Percentiles rank a stretch among this genome's conserved stretches.
Evolutionary conservation across 2,888 invertebrate species (phyloP).

Genomic region (Diarsia mendica): DNA sequence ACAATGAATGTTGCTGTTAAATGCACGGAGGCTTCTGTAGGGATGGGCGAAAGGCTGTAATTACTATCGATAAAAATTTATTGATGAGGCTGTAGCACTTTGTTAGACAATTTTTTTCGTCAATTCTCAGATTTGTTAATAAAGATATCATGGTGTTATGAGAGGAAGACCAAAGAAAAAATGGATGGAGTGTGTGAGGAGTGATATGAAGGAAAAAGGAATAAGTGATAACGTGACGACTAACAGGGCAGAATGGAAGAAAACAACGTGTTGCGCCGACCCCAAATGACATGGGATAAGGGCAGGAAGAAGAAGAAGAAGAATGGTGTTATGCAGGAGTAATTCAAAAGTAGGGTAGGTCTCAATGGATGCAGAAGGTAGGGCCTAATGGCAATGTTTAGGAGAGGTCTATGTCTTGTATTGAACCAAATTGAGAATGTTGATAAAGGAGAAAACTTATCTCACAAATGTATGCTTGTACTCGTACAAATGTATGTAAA

Average conservation of each 20-base stretch:
- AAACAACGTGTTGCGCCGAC: too few relatives aligned
- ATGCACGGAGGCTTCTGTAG: slow-evolving; percentile 43
- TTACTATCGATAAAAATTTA: slow-evolving; percentile 39
- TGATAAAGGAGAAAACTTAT: neutral
- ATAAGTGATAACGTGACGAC: too few relatives aligned
- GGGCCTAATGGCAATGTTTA: neutral
- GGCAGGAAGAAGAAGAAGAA: too few relatives aligned
- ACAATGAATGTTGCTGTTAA: slow-evolving; percentile 62
- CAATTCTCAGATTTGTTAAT: neutral
- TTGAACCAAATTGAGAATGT: neutral
- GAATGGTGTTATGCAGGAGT: neutral
- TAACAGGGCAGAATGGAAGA: too few relatives aligned
- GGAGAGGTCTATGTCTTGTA: neutral
- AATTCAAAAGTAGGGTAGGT: neutral
- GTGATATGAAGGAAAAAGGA: too few relatives aligned
- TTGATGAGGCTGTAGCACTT: neutral
- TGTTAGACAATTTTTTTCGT: neutral
- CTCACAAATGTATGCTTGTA: neutral
- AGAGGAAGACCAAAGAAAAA: too few relatives aligned
- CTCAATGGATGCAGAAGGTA: too few relatives aligned
- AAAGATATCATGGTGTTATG: neutral
- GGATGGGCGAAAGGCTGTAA: slow-evolving; percentile 31
- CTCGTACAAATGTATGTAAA: too few relatives aligned
- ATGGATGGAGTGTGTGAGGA: too few relatives aligned
- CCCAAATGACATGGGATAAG: too few relatives aligned